Evolutionary conservation across 1,140 invertebrate species (phyloP), one percentile per base, ranked within the genome.

Genomic region (Penaeus japonicus): DNA sequence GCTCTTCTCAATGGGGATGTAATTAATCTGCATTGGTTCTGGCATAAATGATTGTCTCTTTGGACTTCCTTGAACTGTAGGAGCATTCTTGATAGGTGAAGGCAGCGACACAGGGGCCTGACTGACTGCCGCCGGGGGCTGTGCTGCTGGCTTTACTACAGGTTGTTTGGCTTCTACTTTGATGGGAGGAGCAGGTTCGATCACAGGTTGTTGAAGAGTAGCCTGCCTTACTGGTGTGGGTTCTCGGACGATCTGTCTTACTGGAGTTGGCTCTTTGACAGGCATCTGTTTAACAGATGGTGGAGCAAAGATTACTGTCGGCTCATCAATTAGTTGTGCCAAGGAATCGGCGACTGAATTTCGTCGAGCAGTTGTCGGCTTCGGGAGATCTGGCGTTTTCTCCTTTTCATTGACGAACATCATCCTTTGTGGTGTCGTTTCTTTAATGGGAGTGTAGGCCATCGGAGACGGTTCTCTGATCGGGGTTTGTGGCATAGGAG

Each of bases 181-280:
- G 4, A 73, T 27, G 10, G n/a, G 18, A 47, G 35, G 39, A 79
- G 77, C 30, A 79, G 39, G 18, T n/a, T 18, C n/a, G 15, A 54
- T 20, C 47, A 54, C 24, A 47, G 77, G 77, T 22, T 39, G 24
- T 35, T 39, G n/a, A 35, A 79, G 35, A 17, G 22, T 79, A 35
- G 77, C 77, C 22, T 79, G 77, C 22, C 30, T 39, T 18, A 79
- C 77, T 20, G 77, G 77, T 32, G 77, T 79, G 30, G 77, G 47
- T 47, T 79, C 77, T 35, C 47, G 70, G 70, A 27, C 27, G 7
- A 57, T 88, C 70, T 88, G 87, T 77, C 70, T 88, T 15, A 39
- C 18, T 30, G 78, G 78, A 20, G 12, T 81, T 22, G 75, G 35
- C 27, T 78, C 47, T 27, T 65, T 54, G 15, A 27, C 7, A 59